phyloP scores from a whole-genome alignment of 1,140 invertebrate species.

The Steinernema feltiae region DNA sequence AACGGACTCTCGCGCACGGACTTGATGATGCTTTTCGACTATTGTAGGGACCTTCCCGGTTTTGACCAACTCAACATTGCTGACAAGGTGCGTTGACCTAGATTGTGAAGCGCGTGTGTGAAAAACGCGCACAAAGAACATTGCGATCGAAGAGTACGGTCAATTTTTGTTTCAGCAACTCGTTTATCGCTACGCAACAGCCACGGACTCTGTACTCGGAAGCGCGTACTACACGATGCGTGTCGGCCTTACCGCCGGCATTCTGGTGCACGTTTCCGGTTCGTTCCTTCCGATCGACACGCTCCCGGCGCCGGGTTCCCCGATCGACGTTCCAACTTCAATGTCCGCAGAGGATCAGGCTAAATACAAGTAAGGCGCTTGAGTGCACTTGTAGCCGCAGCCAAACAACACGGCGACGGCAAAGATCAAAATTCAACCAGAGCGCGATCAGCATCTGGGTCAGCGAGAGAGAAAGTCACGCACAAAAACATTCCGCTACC shows the following conservation, averaged over 20 bases:
- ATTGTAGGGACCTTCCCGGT: constrained; percentile 22
- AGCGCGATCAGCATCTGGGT: too few relatives aligned
- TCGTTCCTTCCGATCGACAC: constrained; percentile 25
- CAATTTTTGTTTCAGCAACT: constrained; percentile 17
- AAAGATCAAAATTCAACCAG: too few relatives aligned
- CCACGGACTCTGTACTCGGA: background rate
- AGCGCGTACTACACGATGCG: constrained; percentile 11
- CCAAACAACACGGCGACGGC: too few relatives aligned
- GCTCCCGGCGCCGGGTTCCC: constrained; percentile 13
- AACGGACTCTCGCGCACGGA: constrained; percentile 26
- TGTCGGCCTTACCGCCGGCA: constrained; percentile 22
- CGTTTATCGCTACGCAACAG: background rate
- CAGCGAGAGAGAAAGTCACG: too few relatives aligned
- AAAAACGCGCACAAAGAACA: background rate
- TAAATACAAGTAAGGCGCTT: constrained; percentile 33
- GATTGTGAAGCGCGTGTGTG: background rate
- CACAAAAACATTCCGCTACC: too few relatives aligned
- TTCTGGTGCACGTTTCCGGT: background rate
- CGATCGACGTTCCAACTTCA: background rate
- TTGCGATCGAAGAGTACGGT: constrained; percentile 10
- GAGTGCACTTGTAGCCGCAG: too few relatives aligned
- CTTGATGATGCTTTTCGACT: constrained; percentile 34
- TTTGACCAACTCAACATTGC: constrained; percentile 16
- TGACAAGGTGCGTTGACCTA: constrained; percentile 22
- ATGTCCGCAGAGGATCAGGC: constrained; percentile 19